These are phyloP conservation scores for Achlya flavicornis DNA, from an alignment of 2,888 invertebrate species.

Conservation along the genomic window DNA sequence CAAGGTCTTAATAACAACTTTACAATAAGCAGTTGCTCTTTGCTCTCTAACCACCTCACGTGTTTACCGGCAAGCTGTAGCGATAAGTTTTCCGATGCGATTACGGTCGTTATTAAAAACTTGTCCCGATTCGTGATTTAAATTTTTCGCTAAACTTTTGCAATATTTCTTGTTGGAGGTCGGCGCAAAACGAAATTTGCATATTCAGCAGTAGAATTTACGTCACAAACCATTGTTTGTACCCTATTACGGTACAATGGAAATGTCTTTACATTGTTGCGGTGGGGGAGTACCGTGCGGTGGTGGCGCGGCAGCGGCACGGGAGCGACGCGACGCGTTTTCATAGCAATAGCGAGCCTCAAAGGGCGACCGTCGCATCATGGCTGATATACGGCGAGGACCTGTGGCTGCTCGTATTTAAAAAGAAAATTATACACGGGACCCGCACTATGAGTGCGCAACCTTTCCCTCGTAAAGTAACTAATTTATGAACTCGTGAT, in stretches of 20 bases:
- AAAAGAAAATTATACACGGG: conserved; percentile 79
- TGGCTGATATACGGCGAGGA: conserved; percentile 75
- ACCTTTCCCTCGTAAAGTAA: conserved; percentile 77
- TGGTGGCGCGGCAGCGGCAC: conserved; percentile 33
- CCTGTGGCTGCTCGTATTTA: conserved; percentile 76
- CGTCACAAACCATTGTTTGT: conserved; percentile 72
- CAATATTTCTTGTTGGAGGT: conserved; percentile 76
- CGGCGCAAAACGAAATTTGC: conserved; percentile 75
- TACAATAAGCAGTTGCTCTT: neutral
- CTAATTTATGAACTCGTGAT: conserved; percentile 79
- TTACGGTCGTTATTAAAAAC: conserved; percentile 60
- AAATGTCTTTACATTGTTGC: conserved; percentile 80
- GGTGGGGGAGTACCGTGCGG: conserved; percentile 38
- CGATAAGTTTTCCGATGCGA: conserved; percentile 45
- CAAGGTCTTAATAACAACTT: neutral
- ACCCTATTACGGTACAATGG: conserved; percentile 78
- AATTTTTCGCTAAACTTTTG: conserved; percentile 78
- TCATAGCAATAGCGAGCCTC: conserved; percentile 36
- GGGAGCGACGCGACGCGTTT: neutral
- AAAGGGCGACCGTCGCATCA: conserved; percentile 63
- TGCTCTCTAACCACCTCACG: conserved; percentile 21
- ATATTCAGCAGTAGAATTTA: conserved; percentile 80
- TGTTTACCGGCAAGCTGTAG: conserved; percentile 17
- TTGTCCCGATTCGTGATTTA: conserved; percentile 73
- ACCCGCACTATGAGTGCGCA: conserved; percentile 62